Conservation (phyloP, 1,140 invertebrate species). For the Mactra quadrangularis region DNA sequence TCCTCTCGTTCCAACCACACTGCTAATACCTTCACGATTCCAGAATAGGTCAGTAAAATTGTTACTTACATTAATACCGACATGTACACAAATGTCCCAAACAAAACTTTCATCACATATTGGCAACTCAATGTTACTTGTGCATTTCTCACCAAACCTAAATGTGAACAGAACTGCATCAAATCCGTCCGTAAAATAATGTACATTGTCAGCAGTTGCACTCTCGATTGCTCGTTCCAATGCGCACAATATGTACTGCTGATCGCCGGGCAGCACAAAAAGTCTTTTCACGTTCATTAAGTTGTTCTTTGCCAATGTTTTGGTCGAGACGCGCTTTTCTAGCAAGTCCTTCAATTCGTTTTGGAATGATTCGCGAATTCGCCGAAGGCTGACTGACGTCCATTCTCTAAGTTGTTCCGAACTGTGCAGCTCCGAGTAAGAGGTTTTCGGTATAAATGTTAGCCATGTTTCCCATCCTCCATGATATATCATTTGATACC, state of each 20-base stretch:
- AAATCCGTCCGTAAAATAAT: neutral
- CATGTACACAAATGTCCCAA: neutral
- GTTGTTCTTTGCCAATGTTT: constrained; percentile 15
- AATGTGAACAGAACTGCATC: neutral
- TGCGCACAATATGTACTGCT: neutral
- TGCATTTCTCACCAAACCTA: constrained; percentile 2
- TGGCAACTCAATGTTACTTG: neutral
- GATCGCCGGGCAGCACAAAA: constrained; percentile 8
- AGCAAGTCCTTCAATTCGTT: constrained; percentile 1
- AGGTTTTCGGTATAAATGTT: too few relatives aligned
- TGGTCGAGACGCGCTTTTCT: neutral
- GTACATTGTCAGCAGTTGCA: neutral
- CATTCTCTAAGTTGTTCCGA: too few relatives aligned
- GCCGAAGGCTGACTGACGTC: too few relatives aligned
- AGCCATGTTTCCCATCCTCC: too few relatives aligned
- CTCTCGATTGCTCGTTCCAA: neutral
- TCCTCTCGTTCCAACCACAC: neutral
- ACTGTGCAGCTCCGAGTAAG: too few relatives aligned
- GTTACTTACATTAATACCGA: neutral
- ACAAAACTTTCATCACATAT: neutral
- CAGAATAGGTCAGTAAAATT: neutral
- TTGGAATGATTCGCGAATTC: too few relatives aligned
- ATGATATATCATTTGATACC: too few relatives aligned
- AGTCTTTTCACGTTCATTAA: neutral
- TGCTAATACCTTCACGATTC: neutral